These are phyloP conservation scores for Sitta europaea DNA, from an alignment of 2,113 vertebrate species.

Conservation along the genomic window DNA sequence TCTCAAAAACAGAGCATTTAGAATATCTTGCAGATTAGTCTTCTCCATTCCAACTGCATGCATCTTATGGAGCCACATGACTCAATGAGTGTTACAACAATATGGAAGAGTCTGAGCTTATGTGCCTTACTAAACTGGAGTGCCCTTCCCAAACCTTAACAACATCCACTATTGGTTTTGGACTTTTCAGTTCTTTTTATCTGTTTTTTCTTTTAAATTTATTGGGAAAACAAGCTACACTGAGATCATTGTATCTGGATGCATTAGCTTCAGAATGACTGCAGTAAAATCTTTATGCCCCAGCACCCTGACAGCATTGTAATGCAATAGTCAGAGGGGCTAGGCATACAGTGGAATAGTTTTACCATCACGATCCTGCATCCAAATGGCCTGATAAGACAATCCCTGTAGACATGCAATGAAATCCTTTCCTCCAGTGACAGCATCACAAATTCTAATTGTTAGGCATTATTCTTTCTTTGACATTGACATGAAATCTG, in stretches of 20 bases:
- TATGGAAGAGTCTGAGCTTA: neutral
- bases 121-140: neutral
- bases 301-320: slow-evolving; percentile 24
- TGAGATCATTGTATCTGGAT: neutral
- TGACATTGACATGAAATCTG: slow-evolving; percentile 35
- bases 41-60: neutral
- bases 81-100: neutral
- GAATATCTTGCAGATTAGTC: neutral
- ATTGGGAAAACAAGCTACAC: neutral
- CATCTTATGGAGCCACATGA: neutral
- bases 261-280: neutral
- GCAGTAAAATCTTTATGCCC: slow-evolving; percentile 37
- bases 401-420: slow-evolving; percentile 52
- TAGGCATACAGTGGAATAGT: slow-evolving; percentile 43
- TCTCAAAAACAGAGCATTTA: neutral
- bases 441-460: slow-evolving; percentile 54
- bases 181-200: neutral
- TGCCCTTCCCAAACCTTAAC: neutral
- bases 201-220: neutral
- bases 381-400: slow-evolving; percentile 62
- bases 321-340: slow-evolving; percentile 33
- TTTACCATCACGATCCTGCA: slow-evolving; percentile 49
- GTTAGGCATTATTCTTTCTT: slow-evolving; percentile 43
- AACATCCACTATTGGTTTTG: neutral
- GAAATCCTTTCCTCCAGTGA: slow-evolving; percentile 42